phyloP scores from a whole-genome alignment of 2,888 invertebrate genomes.

The Calephelis perditalis region DNA sequence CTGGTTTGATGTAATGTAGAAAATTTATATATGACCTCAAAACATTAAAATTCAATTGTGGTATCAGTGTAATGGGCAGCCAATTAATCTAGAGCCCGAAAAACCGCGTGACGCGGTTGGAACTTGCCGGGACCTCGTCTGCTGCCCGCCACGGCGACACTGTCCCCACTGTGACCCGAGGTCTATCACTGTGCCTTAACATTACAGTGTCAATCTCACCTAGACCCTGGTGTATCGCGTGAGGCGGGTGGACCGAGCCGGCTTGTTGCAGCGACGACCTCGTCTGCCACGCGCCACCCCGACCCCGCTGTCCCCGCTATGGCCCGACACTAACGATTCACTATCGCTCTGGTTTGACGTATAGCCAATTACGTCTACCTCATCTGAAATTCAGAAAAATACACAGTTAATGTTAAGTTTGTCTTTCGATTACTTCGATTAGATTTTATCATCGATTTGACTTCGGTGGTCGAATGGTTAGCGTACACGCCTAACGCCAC shows the following conservation, averaged over 20 bases:
- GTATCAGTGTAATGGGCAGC: no score
- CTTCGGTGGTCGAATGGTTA: no score
- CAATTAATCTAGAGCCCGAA: constrained; percentile 49
- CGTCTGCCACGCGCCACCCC: constrained; percentile 78
- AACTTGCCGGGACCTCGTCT: constrained; percentile 15
- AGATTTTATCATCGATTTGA: no score
- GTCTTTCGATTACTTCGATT: no score
- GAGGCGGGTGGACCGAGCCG: constrained; percentile 55
- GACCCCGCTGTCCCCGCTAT: constrained; percentile 78
- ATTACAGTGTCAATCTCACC: constrained; percentile 36
- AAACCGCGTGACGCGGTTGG: constrained; percentile 38
- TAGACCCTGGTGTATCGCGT: constrained; percentile 52
- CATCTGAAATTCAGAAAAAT: constrained; percentile 78
- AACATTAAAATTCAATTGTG: no score
- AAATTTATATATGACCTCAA: no score
- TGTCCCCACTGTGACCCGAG: no score
- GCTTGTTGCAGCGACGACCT: constrained; percentile 31
- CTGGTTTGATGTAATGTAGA: no score
- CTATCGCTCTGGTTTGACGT: constrained; percentile 91
- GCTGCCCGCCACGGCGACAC: no score
- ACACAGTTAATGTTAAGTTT: background rate
- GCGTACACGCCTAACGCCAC: no score
- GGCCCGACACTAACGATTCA: constrained; percentile 88
- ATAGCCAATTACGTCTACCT: constrained; percentile 91
- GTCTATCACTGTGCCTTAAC: no score